These are phyloP conservation scores for Trididemnum clinides DNA, from an alignment of 23 tunicate species.

Conservation along the genomic window DNA sequence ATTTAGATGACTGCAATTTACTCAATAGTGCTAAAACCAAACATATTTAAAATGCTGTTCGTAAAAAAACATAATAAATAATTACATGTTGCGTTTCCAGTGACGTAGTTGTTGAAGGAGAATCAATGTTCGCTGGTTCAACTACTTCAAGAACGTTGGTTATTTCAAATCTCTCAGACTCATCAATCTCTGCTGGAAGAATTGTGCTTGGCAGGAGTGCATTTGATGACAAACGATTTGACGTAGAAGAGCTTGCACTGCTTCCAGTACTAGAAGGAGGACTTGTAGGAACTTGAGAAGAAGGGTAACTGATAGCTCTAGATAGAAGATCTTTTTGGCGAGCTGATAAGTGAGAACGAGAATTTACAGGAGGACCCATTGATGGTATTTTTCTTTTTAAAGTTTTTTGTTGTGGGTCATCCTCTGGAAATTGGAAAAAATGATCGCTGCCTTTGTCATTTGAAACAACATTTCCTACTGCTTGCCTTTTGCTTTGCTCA, in stretches of 20 bases:
- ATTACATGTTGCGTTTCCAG: no score
- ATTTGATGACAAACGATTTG: constrained; percentile 16
- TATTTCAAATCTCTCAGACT: constrained; percentile 5
- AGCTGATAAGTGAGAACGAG: constrained; percentile 29
- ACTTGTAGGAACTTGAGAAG: constrained; percentile 15
- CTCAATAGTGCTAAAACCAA: no score
- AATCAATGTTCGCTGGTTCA: background rate
- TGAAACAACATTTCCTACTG: constrained; percentile 78
- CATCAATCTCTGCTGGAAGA: constrained; percentile 18
- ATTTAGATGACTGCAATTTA: no score
- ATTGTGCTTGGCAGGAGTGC: constrained; percentile 12
- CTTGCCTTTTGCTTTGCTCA: constrained; percentile 90
- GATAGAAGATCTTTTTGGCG: constrained; percentile 25
- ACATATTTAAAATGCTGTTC: no score
- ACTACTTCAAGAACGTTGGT: background rate
- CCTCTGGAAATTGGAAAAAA: constrained; percentile 64
- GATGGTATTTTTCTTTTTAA: constrained; percentile 81
- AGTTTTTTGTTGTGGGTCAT: constrained; percentile 71
- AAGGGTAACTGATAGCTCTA: background rate
- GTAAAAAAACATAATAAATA: no score
- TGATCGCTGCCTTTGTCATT: constrained; percentile 47
- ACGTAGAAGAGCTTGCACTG: constrained; percentile 41
- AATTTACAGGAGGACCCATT: constrained; percentile 31
- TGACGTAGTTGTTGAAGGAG: background rate
- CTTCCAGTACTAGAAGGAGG: constrained; percentile 59